Percentiles rank a stretch among this genome's conserved stretches.
These are phyloP conservation scores for Hippocampus mohnikei DNA, from an alignment of 2,113 vertebrate species.

Conservation along the genomic window DNA sequence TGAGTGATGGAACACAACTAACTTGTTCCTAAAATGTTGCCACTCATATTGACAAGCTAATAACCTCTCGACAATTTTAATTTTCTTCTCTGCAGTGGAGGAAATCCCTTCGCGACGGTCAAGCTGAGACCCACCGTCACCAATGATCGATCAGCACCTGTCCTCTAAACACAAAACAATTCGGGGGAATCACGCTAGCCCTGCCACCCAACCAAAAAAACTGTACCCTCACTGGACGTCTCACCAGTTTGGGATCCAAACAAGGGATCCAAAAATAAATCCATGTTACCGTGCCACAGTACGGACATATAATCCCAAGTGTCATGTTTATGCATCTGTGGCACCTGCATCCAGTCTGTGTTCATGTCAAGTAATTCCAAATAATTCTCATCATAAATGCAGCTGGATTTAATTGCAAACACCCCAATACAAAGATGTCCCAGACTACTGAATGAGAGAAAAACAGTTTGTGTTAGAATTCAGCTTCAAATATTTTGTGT, in stretches of 20 bases:
- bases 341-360: neutral
- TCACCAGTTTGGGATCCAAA: conserved; percentile 24
- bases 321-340: neutral
- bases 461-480: neutral
- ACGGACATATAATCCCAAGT: conserved; percentile 5
- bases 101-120: conserved; percentile 91
- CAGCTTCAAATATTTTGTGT: neutral
- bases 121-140: conserved; percentile 91
- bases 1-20: conserved; percentile 58
- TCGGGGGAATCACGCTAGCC: conserved; percentile 17
- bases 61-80: neutral
- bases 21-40: conserved; percentile 1
- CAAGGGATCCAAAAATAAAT: conserved; percentile 22
- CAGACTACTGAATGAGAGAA: neutral
- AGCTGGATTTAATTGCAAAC: neutral
- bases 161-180: conserved; percentile 65
- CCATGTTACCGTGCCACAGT: conserved; percentile 16
- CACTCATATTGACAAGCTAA: neutral
- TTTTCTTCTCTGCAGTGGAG: conserved; percentile 76
- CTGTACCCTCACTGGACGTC: conserved; percentile 27
- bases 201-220: conserved; percentile 10
- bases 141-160: conserved; percentile 91
- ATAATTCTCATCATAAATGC: conserved; percentile 27
- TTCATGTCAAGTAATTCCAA: conserved; percentile 7
- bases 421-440: too few relatives aligned